phyloP scores from a whole-genome alignment of 2,888 invertebrate genomes.

The Sminthurinus aureus region DNA sequence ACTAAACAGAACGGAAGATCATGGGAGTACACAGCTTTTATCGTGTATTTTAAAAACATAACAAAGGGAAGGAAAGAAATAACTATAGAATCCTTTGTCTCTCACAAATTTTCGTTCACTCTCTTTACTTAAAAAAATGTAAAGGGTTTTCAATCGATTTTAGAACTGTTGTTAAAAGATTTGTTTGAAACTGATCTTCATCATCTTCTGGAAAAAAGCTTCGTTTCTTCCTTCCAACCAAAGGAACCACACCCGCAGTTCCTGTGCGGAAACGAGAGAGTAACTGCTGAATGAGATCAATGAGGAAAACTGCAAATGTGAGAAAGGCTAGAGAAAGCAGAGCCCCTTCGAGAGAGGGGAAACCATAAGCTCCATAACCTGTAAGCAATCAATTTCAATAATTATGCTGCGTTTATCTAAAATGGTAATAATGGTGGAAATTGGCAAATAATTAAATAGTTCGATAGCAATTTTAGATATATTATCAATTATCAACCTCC shows the following conservation, averaged over 20 bases:
- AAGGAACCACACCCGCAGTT: conserved; percentile 21
- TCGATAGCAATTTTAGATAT: too few relatives aligned
- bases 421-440: too few relatives aligned
- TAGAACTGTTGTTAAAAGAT: background rate
- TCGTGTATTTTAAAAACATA: background rate
- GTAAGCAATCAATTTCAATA: background rate
- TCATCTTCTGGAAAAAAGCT: conserved; percentile 19
- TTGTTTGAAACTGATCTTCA: conserved; percentile 5
- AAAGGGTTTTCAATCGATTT: background rate
- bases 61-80: too few relatives aligned
- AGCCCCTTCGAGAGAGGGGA: conserved; percentile 82
- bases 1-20: background rate
- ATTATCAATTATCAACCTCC: background rate
- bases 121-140: background rate
- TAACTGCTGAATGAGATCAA: conserved; percentile 71
- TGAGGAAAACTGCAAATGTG: conserved; percentile 84
- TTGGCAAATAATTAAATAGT: too few relatives aligned
- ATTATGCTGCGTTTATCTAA: too few relatives aligned
- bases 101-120: too few relatives aligned
- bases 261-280: conserved; percentile 32
- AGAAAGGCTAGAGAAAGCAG: conserved; percentile 82
- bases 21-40: background rate
- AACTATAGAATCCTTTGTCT: too few relatives aligned
- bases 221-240: conserved; percentile 19
- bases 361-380: conserved; percentile 66